Evolutionary conservation across 1,140 invertebrate genomes (phyloP), one percentile per base, ranked within the genome.

Genomic region (Drosophila fuyamai): DNA sequence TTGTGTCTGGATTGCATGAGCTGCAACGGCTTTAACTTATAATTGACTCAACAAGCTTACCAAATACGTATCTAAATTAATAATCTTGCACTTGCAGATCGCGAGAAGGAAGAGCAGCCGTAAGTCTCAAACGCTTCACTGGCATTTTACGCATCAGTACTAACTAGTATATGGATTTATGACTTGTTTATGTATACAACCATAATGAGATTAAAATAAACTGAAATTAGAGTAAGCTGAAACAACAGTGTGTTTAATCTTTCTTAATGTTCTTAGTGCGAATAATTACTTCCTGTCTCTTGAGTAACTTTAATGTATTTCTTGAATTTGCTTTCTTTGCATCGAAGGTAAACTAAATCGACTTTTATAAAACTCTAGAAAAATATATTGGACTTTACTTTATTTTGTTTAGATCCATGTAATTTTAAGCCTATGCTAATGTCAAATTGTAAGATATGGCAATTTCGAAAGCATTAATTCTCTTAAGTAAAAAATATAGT

Each of bases 41-140:
- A 71, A 71, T 71, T 70, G 63, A 47, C 67, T 67, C 62, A 70
- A 70, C 66, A 40, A 70, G 66, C 66, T 40, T 70, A 36, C 65
- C 51, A 16, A 71, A 68, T 57, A 57, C 43, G 32, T 38, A 50
- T 57, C 44, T 56, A 38, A 72, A 16, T 71, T 41, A 27, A 57
- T 29, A 57, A 41, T 71, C 29, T 70, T 57, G 5, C 43, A 56
- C 40, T 67, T 70, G 9, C 68, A 72, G 68, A 71, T 48, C 10
- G 43, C 35, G 29, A 7, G 36, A 58, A 29, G 44, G 18, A 46
- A 13, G 47, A 35, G 4, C 4, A 65, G 46, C 59, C 59, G 23
- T 56, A 70, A 47, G 27, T 6, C 16, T 5, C 5, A 16, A 9
- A 18, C n/a, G 48, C 32, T 41, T 68, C 3, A 10, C 47, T 44